Evolutionary conservation across 2,888 invertebrate species (phyloP), one percentile per base, ranked within the genome.

Genomic region (Noctuana brunneofusca): DNA sequence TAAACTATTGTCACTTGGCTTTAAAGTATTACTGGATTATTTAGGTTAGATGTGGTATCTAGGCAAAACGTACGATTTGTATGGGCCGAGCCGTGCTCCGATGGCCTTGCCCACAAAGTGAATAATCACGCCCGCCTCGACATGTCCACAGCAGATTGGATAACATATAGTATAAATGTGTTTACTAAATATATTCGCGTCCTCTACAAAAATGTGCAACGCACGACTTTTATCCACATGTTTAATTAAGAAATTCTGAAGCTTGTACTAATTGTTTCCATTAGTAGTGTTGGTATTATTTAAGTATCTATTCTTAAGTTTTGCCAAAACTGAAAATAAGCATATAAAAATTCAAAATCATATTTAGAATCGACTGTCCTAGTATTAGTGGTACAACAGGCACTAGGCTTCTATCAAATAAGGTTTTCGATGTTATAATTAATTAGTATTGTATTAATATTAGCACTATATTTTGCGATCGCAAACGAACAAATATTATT

Each of bases 121-220:
- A 83, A 88, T 89, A 88, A 90, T 89, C 90, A 89, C 89, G 88
- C 76, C 70, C 75, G 63, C 69, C 75, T 70, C 68, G 78, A 74
- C 76, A 75, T 76, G 81, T 75, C 79, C 73, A 74, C 73, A 69
- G 74, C 75, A 81, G 81, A 86, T 86, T 88, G 87, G 74, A 83
- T 81, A 83, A 83, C 80, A 81, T 80, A 84, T 83, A n/a, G n/a
- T n/a, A 79, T 75, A 78, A 79, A 81, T 74, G 69, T 81, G 74
- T 76, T 79, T 80, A 80, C 81, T 79, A 77, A 76, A 81, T 73
- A 76, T 76, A 84, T 87, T 85, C 72, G 72, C 76, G 67, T 67
- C 58, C 54, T 63, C 27, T 30, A 35, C n/a, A 63, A 62, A 62
- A 63, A 63, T 50, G n/a, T 50, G 50, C 56, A 58, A 27, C 55